These are phyloP conservation scores for Drosophila fuyamai DNA, from an alignment of 1,140 invertebrate species.

Conservation along the genomic window DNA sequence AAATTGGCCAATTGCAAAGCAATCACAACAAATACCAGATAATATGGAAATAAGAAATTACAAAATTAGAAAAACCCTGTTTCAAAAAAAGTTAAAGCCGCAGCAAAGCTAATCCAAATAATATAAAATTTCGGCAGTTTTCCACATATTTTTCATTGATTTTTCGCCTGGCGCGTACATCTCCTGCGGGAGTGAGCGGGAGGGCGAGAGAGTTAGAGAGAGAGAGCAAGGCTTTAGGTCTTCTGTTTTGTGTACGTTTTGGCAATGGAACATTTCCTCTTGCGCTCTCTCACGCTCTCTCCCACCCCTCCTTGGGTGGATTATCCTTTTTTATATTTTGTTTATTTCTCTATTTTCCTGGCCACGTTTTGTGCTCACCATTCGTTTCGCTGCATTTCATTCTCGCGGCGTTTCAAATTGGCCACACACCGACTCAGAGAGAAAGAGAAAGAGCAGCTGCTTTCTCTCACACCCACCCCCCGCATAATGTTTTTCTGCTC, in stretches of 20 bases:
- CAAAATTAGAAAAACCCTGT: neutral
- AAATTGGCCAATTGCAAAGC: slow-evolving; percentile 34
- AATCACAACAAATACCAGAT: slow-evolving; percentile 9
- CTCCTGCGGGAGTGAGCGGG: slow-evolving; percentile 34
- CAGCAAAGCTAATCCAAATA: slow-evolving; percentile 45
- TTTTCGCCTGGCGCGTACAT: slow-evolving; percentile 73
- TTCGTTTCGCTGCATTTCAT: slow-evolving; percentile 82
- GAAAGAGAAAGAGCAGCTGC: slow-evolving; percentile 48
- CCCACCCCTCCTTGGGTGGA: slow-evolving; percentile 30
- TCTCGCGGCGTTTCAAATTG: slow-evolving; percentile 74
- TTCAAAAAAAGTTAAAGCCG: slow-evolving; percentile 3
- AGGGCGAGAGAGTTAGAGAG: slow-evolving; percentile 7
- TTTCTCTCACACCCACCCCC: slow-evolving; percentile 18
- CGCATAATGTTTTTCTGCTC: slow-evolving; percentile 45
- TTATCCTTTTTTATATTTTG: slow-evolving; percentile 82
- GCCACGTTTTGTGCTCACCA: slow-evolving; percentile 63
- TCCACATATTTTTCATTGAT: slow-evolving; percentile 81
- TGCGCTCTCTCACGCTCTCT: neutral
- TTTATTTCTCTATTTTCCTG: slow-evolving; percentile 79
- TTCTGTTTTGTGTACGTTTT: slow-evolving; percentile 68
- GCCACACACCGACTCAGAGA: slow-evolving; percentile 42
- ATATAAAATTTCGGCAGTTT: slow-evolving; percentile 66
- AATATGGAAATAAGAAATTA: neutral
- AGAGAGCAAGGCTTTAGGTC: slow-evolving; percentile 48
- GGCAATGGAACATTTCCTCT: slow-evolving; percentile 55